Evolutionary conservation across 1,140 invertebrate genomes (phyloP), one percentile per base, ranked within the genome.

Genomic region (Drosophila asahinai): DNA sequence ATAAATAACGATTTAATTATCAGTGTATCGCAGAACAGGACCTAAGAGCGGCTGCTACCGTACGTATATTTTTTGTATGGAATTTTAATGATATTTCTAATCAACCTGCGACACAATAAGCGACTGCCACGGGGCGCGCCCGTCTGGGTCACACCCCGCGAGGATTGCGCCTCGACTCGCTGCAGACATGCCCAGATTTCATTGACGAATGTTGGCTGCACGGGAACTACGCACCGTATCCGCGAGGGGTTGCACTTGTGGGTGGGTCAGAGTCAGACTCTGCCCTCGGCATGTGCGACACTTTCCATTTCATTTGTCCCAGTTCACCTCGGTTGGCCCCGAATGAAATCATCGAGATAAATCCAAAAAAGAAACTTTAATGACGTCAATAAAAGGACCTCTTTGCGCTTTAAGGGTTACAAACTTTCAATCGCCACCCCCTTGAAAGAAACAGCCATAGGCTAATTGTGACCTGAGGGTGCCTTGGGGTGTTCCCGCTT

Each of bases 11-110:
- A 15, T 22, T 27, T 7, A 36, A 25, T 14, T 43, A 15, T 52
- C 40, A 71, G 67, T 71, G 67, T 48, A 71, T 17, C 33, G 11
- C 15, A 9, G 7, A 65, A 15, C 43, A 70, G 63, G 42, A 73
- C 63, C 22, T 58, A 65, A 65, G 65, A 22, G 83, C 59, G 83
- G 77, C 81, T 36, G 70, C 64, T 60, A 71, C 76, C 45, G 76
- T 49, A 48, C 54, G 48, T 61, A 70, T 58, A 86, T 67, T 86
- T 86, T 86, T 73, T 86, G 83, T 89, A 72, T 67, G 73, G 81
- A 87, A 89, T 87, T 83, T 89, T 87, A 87, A 87, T 87, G 83
- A 77, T 89, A 89, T 87, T 87, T 87, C 83, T 87, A 87, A 87
- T 87, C 83, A 87, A 87, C 83, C 83, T 87, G 83, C 80, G 64